These are phyloP conservation scores for Oreotrochilus melanogaster DNA, from an alignment of 2,113 vertebrate genomes.

Conservation along the genomic window DNA sequence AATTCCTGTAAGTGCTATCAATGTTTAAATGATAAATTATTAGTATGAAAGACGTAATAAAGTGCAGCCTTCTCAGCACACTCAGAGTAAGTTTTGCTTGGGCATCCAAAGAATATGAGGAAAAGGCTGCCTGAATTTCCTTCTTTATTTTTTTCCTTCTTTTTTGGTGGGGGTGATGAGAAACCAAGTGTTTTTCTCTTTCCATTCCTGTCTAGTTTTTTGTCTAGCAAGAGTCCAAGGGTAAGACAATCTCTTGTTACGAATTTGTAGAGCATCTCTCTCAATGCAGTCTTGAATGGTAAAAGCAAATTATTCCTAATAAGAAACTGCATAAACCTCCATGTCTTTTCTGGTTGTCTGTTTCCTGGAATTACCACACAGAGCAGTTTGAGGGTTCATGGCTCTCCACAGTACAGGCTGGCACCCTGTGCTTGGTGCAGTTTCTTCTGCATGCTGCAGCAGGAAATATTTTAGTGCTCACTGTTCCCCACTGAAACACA, in stretches of 20 bases:
- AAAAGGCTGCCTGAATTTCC: not conserved
- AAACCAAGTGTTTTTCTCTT: not conserved
- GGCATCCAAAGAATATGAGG: not conserved
- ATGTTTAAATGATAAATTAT: not conserved
- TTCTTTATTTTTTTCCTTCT: not conserved
- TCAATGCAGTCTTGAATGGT: not conserved
- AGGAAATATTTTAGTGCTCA: not conserved
- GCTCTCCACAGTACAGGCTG: not conserved
- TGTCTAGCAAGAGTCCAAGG: not conserved
- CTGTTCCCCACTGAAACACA: not conserved
- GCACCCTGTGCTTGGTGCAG: not conserved
- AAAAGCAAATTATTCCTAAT: not conserved
- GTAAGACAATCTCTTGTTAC: not conserved
- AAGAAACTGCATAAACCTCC: not conserved
- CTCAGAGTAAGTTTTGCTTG: not conserved
- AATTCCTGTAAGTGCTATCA: not conserved
- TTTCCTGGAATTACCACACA: not conserved
- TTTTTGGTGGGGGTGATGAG: fast-evolving
- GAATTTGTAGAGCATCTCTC: not conserved
- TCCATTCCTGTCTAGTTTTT: not conserved
- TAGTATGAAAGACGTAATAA: not conserved
- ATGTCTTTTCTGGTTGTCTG: not conserved
- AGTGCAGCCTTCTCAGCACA: not conserved
- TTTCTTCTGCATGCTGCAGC: not conserved
- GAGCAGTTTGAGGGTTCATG: not conserved